Evolutionary conservation across 2,888 invertebrate genomes (phyloP).

Genomic region (Tinea pellionella): DNA sequence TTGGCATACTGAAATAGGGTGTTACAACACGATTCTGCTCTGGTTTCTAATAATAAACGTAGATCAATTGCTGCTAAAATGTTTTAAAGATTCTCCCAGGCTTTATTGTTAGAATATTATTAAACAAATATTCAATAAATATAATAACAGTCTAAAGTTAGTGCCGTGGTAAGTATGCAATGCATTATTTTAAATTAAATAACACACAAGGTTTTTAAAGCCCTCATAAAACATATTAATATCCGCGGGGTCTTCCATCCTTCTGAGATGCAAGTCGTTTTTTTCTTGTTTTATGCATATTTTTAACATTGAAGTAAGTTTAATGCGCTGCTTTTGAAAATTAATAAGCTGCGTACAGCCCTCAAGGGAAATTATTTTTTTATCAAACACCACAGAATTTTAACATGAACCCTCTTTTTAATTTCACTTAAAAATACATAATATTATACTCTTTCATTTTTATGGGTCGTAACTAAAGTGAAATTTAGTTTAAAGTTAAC

Average conservation of each 20-base stretch:
- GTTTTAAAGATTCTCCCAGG: too few relatives aligned
- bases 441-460: slow-evolving; percentile 14
- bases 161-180: too few relatives aligned
- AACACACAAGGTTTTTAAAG: not conserved
- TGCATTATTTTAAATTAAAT: too few relatives aligned
- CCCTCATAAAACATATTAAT: not conserved
- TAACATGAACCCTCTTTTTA: slow-evolving; percentile 27
- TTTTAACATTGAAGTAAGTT: slow-evolving; percentile 17
- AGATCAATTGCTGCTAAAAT: too few relatives aligned
- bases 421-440: slow-evolving; percentile 24
- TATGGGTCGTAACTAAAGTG: not conserved
- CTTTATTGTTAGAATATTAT: too few relatives aligned
- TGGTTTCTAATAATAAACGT: too few relatives aligned
- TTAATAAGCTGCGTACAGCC: slow-evolving; percentile 36
- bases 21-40: too few relatives aligned
- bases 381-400: slow-evolving; percentile 31
- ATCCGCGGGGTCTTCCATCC: not conserved
- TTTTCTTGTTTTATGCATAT: slow-evolving; percentile 14
- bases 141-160: too few relatives aligned
- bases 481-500: not conserved
- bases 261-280: not conserved
- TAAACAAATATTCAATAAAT: too few relatives aligned
- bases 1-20: too few relatives aligned
- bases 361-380: slow-evolving; percentile 45
- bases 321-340: slow-evolving; percentile 26